Base-by-base conservation (phyloP, 1,140 invertebrate genomes). In the Drosophila varians region DNA sequence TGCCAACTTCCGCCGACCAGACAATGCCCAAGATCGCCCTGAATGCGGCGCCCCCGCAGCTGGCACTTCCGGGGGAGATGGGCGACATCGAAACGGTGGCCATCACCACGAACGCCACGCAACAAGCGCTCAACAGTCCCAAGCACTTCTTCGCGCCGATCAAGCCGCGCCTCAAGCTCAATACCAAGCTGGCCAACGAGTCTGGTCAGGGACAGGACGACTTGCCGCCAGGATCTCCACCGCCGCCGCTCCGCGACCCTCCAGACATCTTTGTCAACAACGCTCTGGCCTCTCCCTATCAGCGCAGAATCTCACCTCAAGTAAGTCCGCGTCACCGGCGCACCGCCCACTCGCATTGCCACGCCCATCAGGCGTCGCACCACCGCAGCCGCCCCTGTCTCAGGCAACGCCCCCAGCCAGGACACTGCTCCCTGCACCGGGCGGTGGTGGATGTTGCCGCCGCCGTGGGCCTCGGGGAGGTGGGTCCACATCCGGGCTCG, bases 81-180 rank as follows among this genome's bases (percentile, higher is more conserved):
- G 70, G 54, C 14, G 43, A 43, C 18, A 80, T 89, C 19, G 86
- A 90, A 40, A 90, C 89, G 12, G 86, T 90, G 25, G 78, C 89
- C 47, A 90, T 90, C 16, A 90, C 89, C 8, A 90, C 87, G 34
- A 90, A 89, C 57, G 78, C 71, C 60, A 55, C 78, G 23, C 70
- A 80, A 57, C 70, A 74, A 69, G 53, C 73, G 53, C 78, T 83
- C 56, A 89, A 88, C 28, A 90, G 78, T 58, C 89, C 86, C 4
- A 91, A 90, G 66, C 90, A 91, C 46, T 91, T 91, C 53, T 91
- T 91, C 72, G 82, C 90, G 5, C 90, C 90, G 23, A 72, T 91
- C 7, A 91, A 91, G 71, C 87, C 90, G 47, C 87, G 88, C 54
- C 72, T 90, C 16, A 90, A 80, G 77, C 62, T 90, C 55, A 82